These are phyloP conservation scores for Campoplex nolae DNA, from an alignment of 2,888 invertebrate genomes.

Conservation along the genomic window DNA sequence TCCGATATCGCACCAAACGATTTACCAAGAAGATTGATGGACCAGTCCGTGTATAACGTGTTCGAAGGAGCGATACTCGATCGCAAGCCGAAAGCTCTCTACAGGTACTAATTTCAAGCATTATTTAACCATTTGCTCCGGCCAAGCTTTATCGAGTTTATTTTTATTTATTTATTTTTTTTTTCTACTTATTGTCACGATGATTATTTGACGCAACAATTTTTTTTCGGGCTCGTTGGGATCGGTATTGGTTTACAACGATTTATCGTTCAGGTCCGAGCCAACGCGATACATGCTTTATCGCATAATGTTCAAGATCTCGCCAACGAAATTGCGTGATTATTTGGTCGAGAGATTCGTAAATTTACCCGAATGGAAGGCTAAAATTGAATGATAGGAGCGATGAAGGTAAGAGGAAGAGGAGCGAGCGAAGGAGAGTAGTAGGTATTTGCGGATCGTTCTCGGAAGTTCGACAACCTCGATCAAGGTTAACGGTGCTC, in stretches of 20 bases:
- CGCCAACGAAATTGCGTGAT: constrained; percentile 87
- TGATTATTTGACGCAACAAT: too few species aligned
- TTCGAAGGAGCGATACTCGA: constrained; percentile 88
- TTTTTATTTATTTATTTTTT: neutral
- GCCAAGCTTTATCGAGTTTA: too few species aligned
- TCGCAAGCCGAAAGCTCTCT: constrained; percentile 87
- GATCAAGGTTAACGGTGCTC: constrained; percentile 18
- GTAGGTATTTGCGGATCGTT: neutral
- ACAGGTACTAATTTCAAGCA: constrained; percentile 85
- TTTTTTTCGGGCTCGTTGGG: neutral
- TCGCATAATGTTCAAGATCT: constrained; percentile 88
- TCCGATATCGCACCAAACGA: constrained; percentile 81
- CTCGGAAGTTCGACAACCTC: constrained; percentile 23
- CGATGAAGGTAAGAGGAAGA: too few species aligned
- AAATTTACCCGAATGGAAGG: constrained; percentile 86
- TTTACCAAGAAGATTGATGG: constrained; percentile 86
- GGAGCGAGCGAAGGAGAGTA: neutral
- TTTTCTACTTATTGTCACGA: neutral
- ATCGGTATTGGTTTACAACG: neutral
- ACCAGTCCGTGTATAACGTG: constrained; percentile 86
- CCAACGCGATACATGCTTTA: constrained; percentile 89
- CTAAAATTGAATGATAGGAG: neutral
- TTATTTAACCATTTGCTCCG: too few species aligned
- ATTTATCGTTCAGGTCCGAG: constrained; percentile 83
- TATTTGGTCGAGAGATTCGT: constrained; percentile 88